Evolutionary conservation across 2,888 invertebrate genomes (phyloP).

Genomic region (Euclidia mi): DNA sequence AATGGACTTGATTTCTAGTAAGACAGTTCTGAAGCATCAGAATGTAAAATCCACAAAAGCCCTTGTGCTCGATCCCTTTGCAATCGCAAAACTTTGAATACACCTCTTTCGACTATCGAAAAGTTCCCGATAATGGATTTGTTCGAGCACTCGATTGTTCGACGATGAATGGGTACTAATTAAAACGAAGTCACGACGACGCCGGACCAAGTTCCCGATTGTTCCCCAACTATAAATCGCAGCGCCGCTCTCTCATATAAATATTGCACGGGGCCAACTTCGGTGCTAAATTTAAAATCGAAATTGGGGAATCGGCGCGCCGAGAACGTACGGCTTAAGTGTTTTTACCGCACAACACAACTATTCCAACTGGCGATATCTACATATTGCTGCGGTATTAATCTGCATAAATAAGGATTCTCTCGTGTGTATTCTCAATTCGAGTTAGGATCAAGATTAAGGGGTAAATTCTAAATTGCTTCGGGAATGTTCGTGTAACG

Average conservation of each 20-base stretch:
- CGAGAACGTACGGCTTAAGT: constrained; percentile 61
- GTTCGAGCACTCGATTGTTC: constrained; percentile 88
- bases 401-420: constrained; percentile 67
- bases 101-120: constrained; percentile 89
- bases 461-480: constrained; percentile 82
- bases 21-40: constrained; percentile 57
- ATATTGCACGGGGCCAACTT: constrained; percentile 84
- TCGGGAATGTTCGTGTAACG: constrained; percentile 78
- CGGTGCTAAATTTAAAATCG: constrained; percentile 86
- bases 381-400: constrained; percentile 60
- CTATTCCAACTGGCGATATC: constrained; percentile 45
- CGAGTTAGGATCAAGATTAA: constrained; percentile 73
- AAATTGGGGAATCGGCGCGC: constrained; percentile 74
- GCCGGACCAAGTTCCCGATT: constrained; percentile 86
- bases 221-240: constrained; percentile 87
- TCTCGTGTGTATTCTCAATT: constrained; percentile 60
- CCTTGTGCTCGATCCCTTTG: constrained; percentile 70
- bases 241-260: constrained; percentile 82
- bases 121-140: constrained; percentile 89
- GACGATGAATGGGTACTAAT: constrained; percentile 90
- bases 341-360: constrained; percentile 51
- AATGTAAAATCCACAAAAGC: constrained; percentile 72
- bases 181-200: constrained; percentile 89
- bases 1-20: constrained; percentile 62
- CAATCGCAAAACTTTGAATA: constrained; percentile 84